These are phyloP conservation scores for Drosophila mauritiana DNA, from an alignment of 1,140 invertebrate species.

Conservation along the genomic window DNA sequence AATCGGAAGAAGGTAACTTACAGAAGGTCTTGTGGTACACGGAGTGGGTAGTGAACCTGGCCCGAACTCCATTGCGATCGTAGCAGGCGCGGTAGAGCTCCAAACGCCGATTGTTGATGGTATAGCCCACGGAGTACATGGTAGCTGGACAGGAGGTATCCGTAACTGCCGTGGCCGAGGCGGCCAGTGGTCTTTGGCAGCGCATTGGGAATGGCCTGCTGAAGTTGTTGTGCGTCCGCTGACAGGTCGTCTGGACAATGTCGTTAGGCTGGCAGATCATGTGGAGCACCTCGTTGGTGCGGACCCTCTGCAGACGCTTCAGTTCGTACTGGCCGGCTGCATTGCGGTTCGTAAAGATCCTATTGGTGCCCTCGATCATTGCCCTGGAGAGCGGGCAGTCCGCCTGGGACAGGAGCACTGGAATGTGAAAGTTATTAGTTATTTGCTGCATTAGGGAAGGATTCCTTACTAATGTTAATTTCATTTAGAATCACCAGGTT, in stretches of 20 bases:
- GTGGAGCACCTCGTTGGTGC: conserved; percentile 24
- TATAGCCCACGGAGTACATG: conserved; percentile 48
- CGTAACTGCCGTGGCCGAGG: conserved; percentile 18
- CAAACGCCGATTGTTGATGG: conserved; percentile 15
- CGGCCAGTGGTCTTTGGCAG: conserved; percentile 20
- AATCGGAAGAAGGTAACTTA: neutral
- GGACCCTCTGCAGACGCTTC: conserved; percentile 28
- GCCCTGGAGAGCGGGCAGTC: conserved; percentile 33
- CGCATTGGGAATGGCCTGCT: conserved; percentile 28
- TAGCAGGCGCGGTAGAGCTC: conserved; percentile 54
- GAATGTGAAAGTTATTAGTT: neutral
- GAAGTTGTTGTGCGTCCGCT: conserved; percentile 1
- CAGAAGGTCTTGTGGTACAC: conserved; percentile 49
- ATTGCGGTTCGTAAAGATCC: conserved; percentile 36
- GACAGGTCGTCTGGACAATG: conserved; percentile 34
- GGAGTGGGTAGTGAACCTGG: conserved; percentile 20
- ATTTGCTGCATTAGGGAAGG: neutral
- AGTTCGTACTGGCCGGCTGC: conserved; percentile 6
- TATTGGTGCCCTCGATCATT: conserved; percentile 48
- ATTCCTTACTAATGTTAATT: neutral
- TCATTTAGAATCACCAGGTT: neutral
- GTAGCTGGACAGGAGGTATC: conserved; percentile 33
- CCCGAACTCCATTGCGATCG: conserved; percentile 24
- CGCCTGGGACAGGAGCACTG: conserved; percentile 27
- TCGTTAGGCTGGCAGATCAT: conserved; percentile 33